These are phyloP conservation scores for Cryptotis parvus DNA, from an alignment of 2,113 vertebrate genomes.

Conservation along the genomic window DNA sequence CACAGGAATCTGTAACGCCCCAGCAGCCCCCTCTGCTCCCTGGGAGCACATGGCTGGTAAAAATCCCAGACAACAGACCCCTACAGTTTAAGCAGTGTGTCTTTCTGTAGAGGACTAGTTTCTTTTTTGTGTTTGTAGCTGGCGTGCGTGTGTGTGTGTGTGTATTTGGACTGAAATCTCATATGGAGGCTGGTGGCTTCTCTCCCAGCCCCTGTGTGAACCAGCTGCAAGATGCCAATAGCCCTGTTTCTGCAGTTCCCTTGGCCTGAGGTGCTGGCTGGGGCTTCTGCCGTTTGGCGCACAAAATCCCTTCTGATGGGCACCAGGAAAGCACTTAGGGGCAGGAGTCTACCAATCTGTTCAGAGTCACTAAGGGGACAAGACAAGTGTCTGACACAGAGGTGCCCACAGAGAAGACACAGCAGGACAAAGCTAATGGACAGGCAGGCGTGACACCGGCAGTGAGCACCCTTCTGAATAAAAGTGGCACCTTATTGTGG, in stretches of 20 bases:
- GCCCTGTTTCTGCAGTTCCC: not conserved
- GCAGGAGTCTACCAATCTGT: not conserved
- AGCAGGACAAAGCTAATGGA: not conserved
- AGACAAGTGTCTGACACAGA: conserved; percentile 47
- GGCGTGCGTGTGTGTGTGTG: conserved; percentile 73
- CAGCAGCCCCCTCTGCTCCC: conserved; percentile 81
- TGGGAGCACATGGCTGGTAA: conserved; percentile 75
- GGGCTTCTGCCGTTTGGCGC: conserved; percentile 29
- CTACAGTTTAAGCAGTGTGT: conserved; percentile 65
- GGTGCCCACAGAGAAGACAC: not conserved
- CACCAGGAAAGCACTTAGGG: not conserved
- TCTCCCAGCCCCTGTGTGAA: conserved; percentile 62
- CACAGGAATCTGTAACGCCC: conserved; percentile 89
- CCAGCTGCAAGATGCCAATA: conserved; percentile 75
- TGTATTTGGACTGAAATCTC: conserved; percentile 78
- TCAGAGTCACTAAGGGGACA: not conserved
- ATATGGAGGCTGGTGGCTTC: conserved; percentile 83
- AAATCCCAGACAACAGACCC: conserved; percentile 35
- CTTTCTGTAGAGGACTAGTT: conserved; percentile 75
- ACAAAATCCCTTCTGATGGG: not conserved
- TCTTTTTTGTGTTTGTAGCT: conserved; percentile 77
- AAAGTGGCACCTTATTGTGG: not conserved
- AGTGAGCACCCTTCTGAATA: not conserved
- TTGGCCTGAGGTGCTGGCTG: not conserved
- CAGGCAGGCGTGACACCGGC: not conserved